phyloP scores from a whole-genome alignment of 2,797 vertebrate genomes.

The Halcyon badia region DNA sequence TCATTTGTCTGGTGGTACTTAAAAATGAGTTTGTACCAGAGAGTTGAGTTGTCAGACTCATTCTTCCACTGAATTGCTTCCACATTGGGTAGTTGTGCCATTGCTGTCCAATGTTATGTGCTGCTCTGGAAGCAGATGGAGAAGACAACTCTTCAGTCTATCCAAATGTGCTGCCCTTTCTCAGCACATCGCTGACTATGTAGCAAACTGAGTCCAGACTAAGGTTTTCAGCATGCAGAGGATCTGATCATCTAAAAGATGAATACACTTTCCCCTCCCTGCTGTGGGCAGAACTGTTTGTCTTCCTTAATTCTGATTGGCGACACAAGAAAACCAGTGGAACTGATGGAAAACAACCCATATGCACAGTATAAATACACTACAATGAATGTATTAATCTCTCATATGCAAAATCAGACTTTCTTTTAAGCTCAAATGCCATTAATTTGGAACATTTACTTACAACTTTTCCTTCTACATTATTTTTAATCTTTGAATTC shows the following conservation, averaged over 20 bases:
- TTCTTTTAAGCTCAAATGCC: background rate
- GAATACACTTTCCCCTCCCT: background rate
- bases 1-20: rapidly evolving
- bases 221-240: background rate
- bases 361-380: background rate
- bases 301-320: background rate
- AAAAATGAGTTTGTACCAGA: background rate
- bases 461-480: background rate
- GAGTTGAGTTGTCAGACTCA: background rate
- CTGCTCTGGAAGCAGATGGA: background rate
- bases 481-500: background rate
- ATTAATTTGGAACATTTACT: background rate
- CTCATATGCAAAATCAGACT: background rate
- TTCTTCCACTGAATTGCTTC: background rate
- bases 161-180: background rate
- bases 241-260: background rate
- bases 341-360: background rate
- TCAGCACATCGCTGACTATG: background rate
- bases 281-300: background rate
- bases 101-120: background rate
- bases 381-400: background rate
- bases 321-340: rapidly evolving
- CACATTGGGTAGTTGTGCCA: background rate
- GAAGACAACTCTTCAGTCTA: background rate
- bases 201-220: background rate